phyloP scores from a whole-genome alignment of 1,140 invertebrate species.

The Trachelipus rathkii region DNA sequence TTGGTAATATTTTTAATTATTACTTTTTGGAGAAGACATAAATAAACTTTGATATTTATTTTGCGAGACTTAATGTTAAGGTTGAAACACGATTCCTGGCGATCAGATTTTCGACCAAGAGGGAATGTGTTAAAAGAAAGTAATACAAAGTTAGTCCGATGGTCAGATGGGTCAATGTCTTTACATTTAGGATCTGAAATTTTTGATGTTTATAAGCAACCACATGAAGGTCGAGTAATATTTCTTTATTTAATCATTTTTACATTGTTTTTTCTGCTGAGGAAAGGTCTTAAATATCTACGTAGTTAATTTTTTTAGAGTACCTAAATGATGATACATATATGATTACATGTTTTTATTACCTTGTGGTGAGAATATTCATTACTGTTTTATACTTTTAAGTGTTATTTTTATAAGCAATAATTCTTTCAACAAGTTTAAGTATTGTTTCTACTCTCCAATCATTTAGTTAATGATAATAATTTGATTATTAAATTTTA shows the following conservation, averaged over 20 bases:
- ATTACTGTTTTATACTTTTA: too few species aligned
- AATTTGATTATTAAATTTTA: background rate
- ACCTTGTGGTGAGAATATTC: too few species aligned
- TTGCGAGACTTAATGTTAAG: constrained; percentile 70
- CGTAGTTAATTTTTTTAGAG: too few species aligned
- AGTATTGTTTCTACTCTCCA: too few species aligned
- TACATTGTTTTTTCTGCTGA: too few species aligned
- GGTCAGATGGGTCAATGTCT: constrained; percentile 98
- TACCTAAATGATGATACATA: too few species aligned
- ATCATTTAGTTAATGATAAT: background rate
- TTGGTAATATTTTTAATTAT: background rate
- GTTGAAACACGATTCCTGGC: constrained; percentile 86
- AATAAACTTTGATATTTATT: background rate
- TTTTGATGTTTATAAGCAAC: constrained; percentile 94
- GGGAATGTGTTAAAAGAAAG: constrained; percentile 82
- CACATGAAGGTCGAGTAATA: constrained; percentile 62
- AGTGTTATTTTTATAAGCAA: too few species aligned
- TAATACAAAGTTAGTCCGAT: constrained; percentile 90
- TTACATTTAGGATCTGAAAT: constrained; percentile 94
- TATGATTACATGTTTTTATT: too few species aligned
- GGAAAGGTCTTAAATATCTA: too few species aligned
- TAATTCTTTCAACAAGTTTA: too few species aligned
- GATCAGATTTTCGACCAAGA: too few species aligned
- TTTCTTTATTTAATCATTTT: too few species aligned
- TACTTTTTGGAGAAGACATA: background rate